Evolutionary conservation across 2,888 invertebrate genomes (phyloP).

Genomic region (Metallyticus violacea): DNA sequence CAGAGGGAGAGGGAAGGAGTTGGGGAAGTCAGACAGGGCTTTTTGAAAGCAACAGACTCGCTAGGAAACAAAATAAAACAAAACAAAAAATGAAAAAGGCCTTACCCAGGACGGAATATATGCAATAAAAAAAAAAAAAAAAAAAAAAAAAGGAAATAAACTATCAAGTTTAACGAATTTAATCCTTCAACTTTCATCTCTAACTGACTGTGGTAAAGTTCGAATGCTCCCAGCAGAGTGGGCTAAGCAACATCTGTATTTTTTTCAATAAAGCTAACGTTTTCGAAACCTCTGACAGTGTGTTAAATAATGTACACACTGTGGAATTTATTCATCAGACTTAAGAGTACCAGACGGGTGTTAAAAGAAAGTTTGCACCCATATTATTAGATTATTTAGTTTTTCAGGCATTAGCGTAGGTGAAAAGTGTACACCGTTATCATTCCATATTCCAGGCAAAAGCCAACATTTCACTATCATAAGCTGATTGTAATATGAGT

Average conservation of each 20-base stretch:
- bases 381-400: too few species aligned
- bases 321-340: too few species aligned
- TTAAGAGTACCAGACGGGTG: too few species aligned
- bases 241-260: background rate
- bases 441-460: too few species aligned
- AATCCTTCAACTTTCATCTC: background rate
- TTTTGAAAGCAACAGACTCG: background rate
- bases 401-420: too few species aligned
- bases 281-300: background rate
- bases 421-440: too few species aligned
- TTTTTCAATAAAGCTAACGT: too few species aligned
- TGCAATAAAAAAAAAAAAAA: background rate
- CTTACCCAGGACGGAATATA: background rate
- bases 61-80: background rate
- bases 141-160: background rate
- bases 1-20: background rate
- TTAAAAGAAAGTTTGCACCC: too few species aligned
- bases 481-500: too few species aligned
- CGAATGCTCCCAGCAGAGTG: background rate
- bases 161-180: too few species aligned
- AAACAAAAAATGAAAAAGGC: background rate
- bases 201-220: background rate
- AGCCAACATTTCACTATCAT: too few species aligned
- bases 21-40: background rate
- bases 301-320: too few species aligned